Base-by-base conservation (phyloP, 2,797 vertebrate genomes). In the Notolabrus celidotus region DNA sequence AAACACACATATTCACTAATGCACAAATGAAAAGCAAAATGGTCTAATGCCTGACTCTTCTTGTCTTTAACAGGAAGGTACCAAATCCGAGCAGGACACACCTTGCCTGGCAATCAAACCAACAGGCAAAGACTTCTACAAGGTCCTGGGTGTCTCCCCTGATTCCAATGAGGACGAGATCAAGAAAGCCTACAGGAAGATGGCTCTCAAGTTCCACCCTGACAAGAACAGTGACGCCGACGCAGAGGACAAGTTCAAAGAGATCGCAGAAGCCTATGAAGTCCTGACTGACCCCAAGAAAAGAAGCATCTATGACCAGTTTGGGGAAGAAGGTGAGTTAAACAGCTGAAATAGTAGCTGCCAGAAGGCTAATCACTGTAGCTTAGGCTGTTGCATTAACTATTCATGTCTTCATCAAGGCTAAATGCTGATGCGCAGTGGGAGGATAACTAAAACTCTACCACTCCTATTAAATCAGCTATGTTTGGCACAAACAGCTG, bases 81-180 rank as follows among this genome's bases (percentile, higher is more conserved):
- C 67, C 78, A 91, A 64, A 63, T 89, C 92, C 38, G 94, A 95
- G 62, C 91, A 59, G 45, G 94, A 94, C 36, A 82, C 77, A 0
- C 90, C 93, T 55, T 92, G 89, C 43, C 88, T 89, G 51, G 70
- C 93, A 67, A 85, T 91, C 71, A 94, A 94, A 63, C 93, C 96
- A 62, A 91, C 95, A 80, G 97, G 97, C 68, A 95, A 98, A 86
- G 97, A 99, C 86, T 99, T 97, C 83, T 99, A 99, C 91, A 96
- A 96, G 90, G 94, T 97, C 85, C 89, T 99, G 84, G 97, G 96
- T 2, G 96, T 98, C 86, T 82, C 94, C 2, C 92, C 93, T 0
- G 95, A 96, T 0, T 97, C 97, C 83, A 97, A 97, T 0, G 97
- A 99, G 36, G 97, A 99, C 43, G 97, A 99, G 88, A 96, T 99